Conservation (phyloP, 1,140 invertebrate species). For the Radopholus similis region DNA sequence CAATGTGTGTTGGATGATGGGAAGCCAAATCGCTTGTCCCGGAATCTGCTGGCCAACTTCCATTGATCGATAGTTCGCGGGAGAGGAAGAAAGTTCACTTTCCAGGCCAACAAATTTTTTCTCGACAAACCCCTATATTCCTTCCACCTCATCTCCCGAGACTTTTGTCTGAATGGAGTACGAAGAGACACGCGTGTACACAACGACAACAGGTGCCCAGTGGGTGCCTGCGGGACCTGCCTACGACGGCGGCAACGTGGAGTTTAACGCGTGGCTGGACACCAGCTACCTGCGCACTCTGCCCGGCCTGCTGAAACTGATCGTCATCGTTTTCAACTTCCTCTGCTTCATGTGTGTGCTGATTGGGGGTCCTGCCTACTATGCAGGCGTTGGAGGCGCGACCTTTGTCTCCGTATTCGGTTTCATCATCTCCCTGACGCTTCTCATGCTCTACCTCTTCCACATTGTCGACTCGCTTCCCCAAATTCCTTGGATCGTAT, state of each 20-base stretch:
- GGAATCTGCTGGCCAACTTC: no score
- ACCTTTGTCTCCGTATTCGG: slow-evolving; percentile 58
- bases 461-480: slow-evolving; percentile 50
- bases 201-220: slow-evolving; percentile 23
- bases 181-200: slow-evolving; percentile 29
- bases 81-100: no score
- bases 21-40: no score
- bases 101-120: no score
- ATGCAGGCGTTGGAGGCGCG: slow-evolving; percentile 53
- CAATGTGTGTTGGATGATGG: no score
- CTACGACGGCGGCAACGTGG: slow-evolving; percentile 6
- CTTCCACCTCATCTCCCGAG: no score
- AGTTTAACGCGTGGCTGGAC: slow-evolving; percentile 30
- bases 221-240: background rate
- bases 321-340: slow-evolving; percentile 46
- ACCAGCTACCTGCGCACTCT: slow-evolving; percentile 33
- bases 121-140: no score
- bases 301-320: slow-evolving; percentile 36
- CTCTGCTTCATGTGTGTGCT: slow-evolving; percentile 53
- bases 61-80: no score
- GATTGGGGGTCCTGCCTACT: slow-evolving; percentile 55
- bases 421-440: slow-evolving; percentile 51
- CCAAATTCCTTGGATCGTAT: slow-evolving; percentile 58
- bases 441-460: slow-evolving; percentile 55
- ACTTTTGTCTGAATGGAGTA: slow-evolving; percentile 22